Percentiles rank a stretch among this genome's conserved stretches.
Conservation (phyloP, 2,113 vertebrate species). For the Takifugu bimaculatus region DNA sequence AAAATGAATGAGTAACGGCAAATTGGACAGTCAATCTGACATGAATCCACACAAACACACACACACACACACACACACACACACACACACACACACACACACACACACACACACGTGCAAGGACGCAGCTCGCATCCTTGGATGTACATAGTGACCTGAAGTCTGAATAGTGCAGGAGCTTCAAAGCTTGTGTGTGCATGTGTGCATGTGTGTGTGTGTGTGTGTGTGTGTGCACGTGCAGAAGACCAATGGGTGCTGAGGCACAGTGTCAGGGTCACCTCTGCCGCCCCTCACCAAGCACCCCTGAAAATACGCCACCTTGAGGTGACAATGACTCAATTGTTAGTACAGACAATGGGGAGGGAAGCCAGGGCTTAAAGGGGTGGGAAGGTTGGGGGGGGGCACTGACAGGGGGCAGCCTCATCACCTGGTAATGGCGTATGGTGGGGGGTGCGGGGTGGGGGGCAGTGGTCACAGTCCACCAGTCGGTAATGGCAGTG, state of each 20-base stretch:
- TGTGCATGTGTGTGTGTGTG: constrained; percentile 16
- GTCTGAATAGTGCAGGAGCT: constrained; percentile 20
- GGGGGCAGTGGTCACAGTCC: constrained; percentile 49
- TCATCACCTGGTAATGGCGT: constrained; percentile 58
- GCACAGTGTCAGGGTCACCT: constrained; percentile 40
- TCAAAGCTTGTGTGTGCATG: constrained; percentile 1
- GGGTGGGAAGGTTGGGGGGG: constrained; percentile 25
- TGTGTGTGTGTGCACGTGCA: constrained; percentile 13
- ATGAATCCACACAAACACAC: neutral
- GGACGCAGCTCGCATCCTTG: constrained; percentile 14
- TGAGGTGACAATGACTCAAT: constrained; percentile 70
- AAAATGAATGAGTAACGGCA: too few relatives aligned
- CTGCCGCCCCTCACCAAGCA: constrained; percentile 45
- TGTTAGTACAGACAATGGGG: constrained; percentile 64
- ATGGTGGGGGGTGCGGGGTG: constrained; percentile 13
- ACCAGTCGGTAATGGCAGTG: constrained; percentile 31
- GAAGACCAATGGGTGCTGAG: constrained; percentile 33
- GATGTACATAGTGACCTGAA: constrained; percentile 42
- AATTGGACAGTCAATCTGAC: too few relatives aligned
- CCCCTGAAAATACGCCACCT: constrained; percentile 66
- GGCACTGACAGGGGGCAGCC: neutral
- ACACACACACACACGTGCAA: neutral
- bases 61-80: too few relatives aligned
- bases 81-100: neutral
- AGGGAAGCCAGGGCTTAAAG: constrained; percentile 63